Conservation (phyloP, 2,797 vertebrate genomes). For the Microctenopoma steveboyesi region DNA sequence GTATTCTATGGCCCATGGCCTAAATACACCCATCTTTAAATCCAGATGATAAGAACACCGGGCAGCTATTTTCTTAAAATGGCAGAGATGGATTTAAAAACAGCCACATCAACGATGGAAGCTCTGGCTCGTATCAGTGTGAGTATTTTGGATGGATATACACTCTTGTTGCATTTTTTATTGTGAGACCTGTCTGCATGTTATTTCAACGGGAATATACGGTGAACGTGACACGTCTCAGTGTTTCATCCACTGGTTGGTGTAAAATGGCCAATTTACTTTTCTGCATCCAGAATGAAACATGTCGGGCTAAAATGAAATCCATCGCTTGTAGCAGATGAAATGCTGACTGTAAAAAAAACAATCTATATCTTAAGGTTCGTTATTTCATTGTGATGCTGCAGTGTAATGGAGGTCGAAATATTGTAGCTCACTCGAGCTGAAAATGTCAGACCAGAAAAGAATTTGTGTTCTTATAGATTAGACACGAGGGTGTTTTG, state of each 20-base stretch:
- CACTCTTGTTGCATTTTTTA: neutral
- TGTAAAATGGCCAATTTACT: conserved; percentile 2
- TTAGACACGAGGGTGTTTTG: neutral
- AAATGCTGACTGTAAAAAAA: neutral
- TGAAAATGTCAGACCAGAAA: neutral
- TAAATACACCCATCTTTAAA: conserved; percentile 19
- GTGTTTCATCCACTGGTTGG: conserved; percentile 12
- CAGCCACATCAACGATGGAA: conserved; percentile 89
- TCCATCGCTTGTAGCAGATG: neutral
- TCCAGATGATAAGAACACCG: conserved; percentile 64
- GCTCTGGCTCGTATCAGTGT: conserved; percentile 90
- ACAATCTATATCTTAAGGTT: neutral
- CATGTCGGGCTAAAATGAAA: neutral
- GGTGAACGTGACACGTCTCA: conserved; percentile 7
- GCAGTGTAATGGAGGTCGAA: conserved; percentile 14
- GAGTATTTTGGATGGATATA: conserved; percentile 73
- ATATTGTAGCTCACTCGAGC: neutral
- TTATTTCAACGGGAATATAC: neutral
- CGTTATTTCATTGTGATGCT: neutral
- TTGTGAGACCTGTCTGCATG: neutral
- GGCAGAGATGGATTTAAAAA: conserved; percentile 88
- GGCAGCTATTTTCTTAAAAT: conserved; percentile 70
- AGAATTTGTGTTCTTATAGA: neutral
- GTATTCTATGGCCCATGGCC: conserved; percentile 26
- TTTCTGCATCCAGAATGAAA: neutral